These are phyloP conservation scores for Cheirogaleus major DNA, from an alignment of 2,797 vertebrate genomes.

Conservation along the genomic window DNA sequence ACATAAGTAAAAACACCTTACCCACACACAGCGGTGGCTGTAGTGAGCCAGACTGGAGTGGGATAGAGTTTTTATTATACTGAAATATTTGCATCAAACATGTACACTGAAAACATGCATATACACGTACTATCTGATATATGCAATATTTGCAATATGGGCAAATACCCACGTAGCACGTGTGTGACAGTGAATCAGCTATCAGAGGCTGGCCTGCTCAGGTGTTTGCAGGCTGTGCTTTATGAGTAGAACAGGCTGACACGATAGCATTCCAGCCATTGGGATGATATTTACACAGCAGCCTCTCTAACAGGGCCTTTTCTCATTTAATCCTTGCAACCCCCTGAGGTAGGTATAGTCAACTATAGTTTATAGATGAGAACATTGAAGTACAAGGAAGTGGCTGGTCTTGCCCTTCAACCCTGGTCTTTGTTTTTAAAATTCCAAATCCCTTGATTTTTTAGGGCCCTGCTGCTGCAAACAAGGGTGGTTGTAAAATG, in stretches of 20 bases:
- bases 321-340: background rate
- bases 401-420: background rate
- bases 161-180: background rate
- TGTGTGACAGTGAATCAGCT: background rate
- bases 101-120: background rate
- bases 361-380: background rate
- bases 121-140: background rate
- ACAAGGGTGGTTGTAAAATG: background rate
- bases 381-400: background rate
- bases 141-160: background rate
- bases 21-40: background rate
- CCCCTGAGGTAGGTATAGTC: background rate
- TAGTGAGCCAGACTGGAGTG: background rate
- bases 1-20: background rate
- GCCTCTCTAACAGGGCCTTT: background rate
- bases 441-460: background rate
- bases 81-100: background rate
- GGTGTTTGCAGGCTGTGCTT: background rate
- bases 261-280: rapidly evolving
- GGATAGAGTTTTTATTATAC: background rate
- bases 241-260: too few species aligned
- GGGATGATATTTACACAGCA: background rate
- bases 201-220: background rate
- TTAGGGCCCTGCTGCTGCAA: background rate
- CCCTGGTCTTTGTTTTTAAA: background rate